A percentile compares a stretch with the other conserved stretches of the same genome.
Evolutionary conservation across 2,113 vertebrate genomes (phyloP).

Genomic region (Thamnaconus septentrionalis): DNA sequence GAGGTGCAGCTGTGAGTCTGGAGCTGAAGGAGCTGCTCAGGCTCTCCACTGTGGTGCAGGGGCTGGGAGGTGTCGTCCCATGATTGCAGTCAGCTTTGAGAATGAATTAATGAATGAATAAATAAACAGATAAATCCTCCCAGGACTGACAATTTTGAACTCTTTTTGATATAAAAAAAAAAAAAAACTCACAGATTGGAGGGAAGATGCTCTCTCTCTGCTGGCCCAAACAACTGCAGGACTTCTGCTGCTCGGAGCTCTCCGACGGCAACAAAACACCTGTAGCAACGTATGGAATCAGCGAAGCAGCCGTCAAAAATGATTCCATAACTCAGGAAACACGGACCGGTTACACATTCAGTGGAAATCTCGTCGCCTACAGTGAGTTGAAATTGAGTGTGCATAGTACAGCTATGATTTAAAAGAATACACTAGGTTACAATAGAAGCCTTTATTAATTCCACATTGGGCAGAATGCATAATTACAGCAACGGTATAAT

Average conservation of each 20-base stretch:
- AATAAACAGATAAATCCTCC: too few species aligned
- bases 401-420: too few species aligned
- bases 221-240: constrained; percentile 19
- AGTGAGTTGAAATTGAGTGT: constrained; percentile 54
- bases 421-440: too few species aligned
- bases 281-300: constrained; percentile 26
- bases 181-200: constrained; percentile 29
- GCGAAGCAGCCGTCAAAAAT: fast-evolving
- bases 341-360: constrained; percentile 30
- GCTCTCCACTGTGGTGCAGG: too few species aligned
- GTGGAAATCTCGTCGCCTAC: neutral
- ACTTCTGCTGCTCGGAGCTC: constrained; percentile 62
- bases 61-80: too few species aligned
- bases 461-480: too few species aligned
- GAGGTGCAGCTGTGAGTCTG: too few species aligned
- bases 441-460: too few species aligned
- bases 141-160: too few species aligned
- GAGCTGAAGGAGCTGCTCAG: too few species aligned
- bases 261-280: fast-evolving
- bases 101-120: neutral
- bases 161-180: too few species aligned
- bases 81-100: neutral
- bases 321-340: fast-evolving
- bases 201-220: constrained; percentile 38
- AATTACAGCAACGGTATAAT: too few species aligned